Conservation (phyloP, 64 coral and sea anemone genomes). For the Pocillopora damicornis region DNA sequence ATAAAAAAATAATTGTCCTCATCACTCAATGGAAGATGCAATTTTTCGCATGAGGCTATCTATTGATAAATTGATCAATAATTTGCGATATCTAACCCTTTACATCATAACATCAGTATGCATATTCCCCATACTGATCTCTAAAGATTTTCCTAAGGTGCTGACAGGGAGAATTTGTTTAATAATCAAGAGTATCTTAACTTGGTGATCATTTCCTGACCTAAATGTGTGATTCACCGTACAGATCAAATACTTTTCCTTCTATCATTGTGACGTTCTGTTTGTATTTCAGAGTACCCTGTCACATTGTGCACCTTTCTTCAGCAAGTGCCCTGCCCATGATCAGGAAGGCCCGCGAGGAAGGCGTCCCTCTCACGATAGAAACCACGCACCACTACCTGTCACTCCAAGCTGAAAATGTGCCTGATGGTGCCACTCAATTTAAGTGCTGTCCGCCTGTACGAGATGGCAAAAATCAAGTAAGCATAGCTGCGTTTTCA, state of each 20-base stretch:
- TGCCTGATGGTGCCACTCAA: conserved; percentile 78
- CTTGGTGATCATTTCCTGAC: background rate
- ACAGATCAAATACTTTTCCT: too few species aligned
- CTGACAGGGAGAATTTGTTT: background rate
- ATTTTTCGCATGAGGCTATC: too few species aligned
- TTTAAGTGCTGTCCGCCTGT: conserved; percentile 83
- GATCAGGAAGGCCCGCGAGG: conserved; percentile 31
- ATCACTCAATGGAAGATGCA: too few species aligned
- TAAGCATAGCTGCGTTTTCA: background rate
- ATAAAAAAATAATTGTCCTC: too few species aligned
- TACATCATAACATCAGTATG: too few species aligned
- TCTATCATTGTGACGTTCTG: background rate
- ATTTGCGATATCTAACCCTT: too few species aligned
- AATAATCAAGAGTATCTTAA: background rate
- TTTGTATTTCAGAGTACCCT: conserved; percentile 48
- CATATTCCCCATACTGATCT: too few species aligned
- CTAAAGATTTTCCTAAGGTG: too few species aligned
- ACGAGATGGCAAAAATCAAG: conserved; percentile 58
- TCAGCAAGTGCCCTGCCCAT: conserved; percentile 72
- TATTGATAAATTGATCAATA: too few species aligned
- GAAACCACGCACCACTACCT: conserved; percentile 85
- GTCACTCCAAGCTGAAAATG: conserved; percentile 55
- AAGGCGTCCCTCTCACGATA: conserved; percentile 65
- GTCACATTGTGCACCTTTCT: conserved; percentile 82
- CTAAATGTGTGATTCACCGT: too few species aligned